Evolutionary conservation across 2,888 invertebrate genomes (phyloP), one percentile per base, ranked within the genome.

Genomic region (Melanotus villosus): DNA sequence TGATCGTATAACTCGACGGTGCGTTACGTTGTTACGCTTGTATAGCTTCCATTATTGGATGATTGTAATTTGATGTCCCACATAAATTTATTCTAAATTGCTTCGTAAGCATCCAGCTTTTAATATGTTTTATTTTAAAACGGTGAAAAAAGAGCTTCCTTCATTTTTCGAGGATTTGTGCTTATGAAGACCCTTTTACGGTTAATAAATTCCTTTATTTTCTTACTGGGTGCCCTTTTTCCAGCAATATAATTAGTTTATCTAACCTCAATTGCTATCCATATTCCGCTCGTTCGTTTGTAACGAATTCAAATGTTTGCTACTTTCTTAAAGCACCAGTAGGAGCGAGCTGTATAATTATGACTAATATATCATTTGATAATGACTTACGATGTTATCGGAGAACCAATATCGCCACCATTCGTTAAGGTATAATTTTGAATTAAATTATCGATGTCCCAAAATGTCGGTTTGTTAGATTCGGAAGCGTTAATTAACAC

Each of bases 21-120:
- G 70, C 70, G 70, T 70, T 70, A 66, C 70, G 70, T 65, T 68
- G 68, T 68, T 69, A 69, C 69, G 65, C 69, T 69, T 65, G 59
- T 62, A 56, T 43, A 64, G 69, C 65, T 69, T 65, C 56, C 60
- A 69, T 65, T 65, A 65, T 69, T 65, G 69, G 69, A 65, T 65
- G 54, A 69, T 69, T 69, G 62, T 69, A 69, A 69, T 69, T 69
- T 69, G 65, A 69, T 65, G 69, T 43, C 56, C 65, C 47, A 59
- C 65, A 60, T 65, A 69, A 69, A 69, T 69, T 69, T 69, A 59
- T 65, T 60, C 56, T 56, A 65, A 63, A 68, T 68, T 67, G 66
- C 60, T 54, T 67, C 41, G 58, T 43, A 54, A 58, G 52, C 64
- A 52, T 18, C 47, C 12, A 16, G 14, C 2, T 2, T 14, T 5